Evolutionary conservation across 2,797 vertebrate species (phyloP).

Genomic region (Adrianichthys oophorus): DNA sequence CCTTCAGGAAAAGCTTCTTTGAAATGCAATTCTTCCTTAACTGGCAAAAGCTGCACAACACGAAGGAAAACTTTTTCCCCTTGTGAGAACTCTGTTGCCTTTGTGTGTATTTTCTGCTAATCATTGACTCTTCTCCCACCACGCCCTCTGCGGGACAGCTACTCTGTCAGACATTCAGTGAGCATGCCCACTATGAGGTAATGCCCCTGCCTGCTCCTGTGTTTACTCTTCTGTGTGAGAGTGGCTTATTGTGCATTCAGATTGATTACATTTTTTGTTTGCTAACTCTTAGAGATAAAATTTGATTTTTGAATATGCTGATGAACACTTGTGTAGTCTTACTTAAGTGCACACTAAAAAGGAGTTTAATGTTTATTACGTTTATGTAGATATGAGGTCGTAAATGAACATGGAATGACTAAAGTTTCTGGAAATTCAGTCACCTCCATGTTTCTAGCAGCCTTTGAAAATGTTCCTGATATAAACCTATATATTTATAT

Average conservation of each 20-base stretch:
- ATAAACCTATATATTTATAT: background rate
- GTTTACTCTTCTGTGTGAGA: background rate
- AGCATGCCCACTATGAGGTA: conserved; percentile 99
- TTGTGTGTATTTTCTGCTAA: conserved; percentile 54
- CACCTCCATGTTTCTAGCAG: background rate
- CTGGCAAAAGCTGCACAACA: background rate
- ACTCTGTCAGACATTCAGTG: conserved; percentile 94
- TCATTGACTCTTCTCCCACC: conserved; percentile 70
- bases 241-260: background rate
- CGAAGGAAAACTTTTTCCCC: background rate
- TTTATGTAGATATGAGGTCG: background rate
- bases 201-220: conserved; percentile 35
- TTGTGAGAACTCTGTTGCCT: conserved; percentile 1
- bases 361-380: background rate
- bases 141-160: conserved; percentile 85
- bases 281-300: background rate
- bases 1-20: conserved; percentile 1
- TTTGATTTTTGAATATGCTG: too few relatives aligned
- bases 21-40: conserved; percentile 1
- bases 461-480: too few relatives aligned
- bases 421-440: background rate
- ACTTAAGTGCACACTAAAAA: background rate
- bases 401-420: background rate
- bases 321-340: background rate
- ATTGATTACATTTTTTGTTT: background rate